phyloP scores from a whole-genome alignment of 1,140 invertebrate species.

The Neodiprion lecontei region DNA sequence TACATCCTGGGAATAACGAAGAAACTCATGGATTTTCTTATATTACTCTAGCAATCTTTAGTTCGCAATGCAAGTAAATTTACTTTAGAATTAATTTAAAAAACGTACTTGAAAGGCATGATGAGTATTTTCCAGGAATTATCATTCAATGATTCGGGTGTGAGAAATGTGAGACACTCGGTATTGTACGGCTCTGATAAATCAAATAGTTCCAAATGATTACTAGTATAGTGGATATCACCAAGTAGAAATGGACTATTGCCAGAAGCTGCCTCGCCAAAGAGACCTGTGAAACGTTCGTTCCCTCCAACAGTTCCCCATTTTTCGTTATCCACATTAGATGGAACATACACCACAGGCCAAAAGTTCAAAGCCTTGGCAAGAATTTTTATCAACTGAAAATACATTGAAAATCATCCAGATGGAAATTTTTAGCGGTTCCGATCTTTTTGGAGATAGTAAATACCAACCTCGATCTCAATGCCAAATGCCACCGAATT shows the following conservation, averaged over 20 bases:
- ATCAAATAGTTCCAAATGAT: conserved; percentile 74
- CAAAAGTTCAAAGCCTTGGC: conserved; percentile 74
- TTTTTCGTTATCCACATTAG: conserved; percentile 64
- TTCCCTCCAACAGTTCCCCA: conserved; percentile 71
- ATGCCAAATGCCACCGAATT: conserved; percentile 57
- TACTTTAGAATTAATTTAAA: conserved; percentile 14
- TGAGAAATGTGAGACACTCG: conserved; percentile 83
- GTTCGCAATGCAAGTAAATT: conserved; percentile 3
- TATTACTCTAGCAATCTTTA: conserved; percentile 12
- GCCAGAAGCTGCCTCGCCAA: conserved; percentile 73
- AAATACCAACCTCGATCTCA: conserved; percentile 67
- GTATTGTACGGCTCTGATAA: conserved; percentile 80
- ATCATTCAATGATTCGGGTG: conserved; percentile 77
- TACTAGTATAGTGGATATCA: conserved; percentile 76
- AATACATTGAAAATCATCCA: conserved; percentile 27
- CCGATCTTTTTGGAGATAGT: conserved; percentile 18
- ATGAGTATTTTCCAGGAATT: conserved; percentile 85
- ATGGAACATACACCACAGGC: conserved; percentile 69
- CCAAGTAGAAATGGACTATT: conserved; percentile 78
- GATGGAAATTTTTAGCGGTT: conserved; percentile 24
- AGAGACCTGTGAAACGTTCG: conserved; percentile 70
- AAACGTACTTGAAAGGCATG: conserved; percentile 74
- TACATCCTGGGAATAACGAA: conserved; percentile 58
- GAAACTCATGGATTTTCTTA: conserved; percentile 18
- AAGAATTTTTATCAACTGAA: conserved; percentile 72